Evolutionary conservation across 2,888 invertebrate species (phyloP).

Genomic region (Cephus sareptanus): DNA sequence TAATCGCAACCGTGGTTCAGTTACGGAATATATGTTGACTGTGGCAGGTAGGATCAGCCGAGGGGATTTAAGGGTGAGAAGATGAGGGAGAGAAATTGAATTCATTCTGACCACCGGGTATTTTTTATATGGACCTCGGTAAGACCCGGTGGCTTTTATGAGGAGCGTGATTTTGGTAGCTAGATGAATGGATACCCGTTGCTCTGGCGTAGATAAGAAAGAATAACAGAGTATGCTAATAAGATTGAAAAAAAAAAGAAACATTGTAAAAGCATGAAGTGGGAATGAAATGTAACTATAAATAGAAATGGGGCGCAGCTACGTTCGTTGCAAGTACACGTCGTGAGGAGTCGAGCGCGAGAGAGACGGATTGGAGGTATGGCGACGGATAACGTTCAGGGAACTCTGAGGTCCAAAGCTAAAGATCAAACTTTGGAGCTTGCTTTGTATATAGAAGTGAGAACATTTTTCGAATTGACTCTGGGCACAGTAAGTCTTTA

Average conservation of each 20-base stretch:
- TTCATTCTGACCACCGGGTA: background rate
- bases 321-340: background rate
- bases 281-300: background rate
- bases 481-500: too few relatives aligned
- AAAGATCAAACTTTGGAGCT: too few relatives aligned
- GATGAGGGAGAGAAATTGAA: constrained; percentile 15
- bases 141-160: background rate
- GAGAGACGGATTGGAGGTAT: too few relatives aligned
- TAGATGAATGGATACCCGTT: background rate
- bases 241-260: background rate
- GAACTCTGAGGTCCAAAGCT: too few relatives aligned
- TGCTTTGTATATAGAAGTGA: too few relatives aligned
- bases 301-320: background rate
- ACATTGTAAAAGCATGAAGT: background rate
- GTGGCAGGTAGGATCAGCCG: background rate
- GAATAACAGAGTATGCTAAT: background rate
- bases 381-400: too few relatives aligned
- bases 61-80: constrained; percentile 30
- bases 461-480: too few relatives aligned
- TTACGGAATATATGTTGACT: too few relatives aligned
- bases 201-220: background rate
- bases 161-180: background rate
- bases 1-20: too few relatives aligned
- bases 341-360: too few relatives aligned
- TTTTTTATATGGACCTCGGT: background rate